Conservation (phyloP, 2,113 vertebrate genomes). For the Atherinomorus stipes region DNA sequence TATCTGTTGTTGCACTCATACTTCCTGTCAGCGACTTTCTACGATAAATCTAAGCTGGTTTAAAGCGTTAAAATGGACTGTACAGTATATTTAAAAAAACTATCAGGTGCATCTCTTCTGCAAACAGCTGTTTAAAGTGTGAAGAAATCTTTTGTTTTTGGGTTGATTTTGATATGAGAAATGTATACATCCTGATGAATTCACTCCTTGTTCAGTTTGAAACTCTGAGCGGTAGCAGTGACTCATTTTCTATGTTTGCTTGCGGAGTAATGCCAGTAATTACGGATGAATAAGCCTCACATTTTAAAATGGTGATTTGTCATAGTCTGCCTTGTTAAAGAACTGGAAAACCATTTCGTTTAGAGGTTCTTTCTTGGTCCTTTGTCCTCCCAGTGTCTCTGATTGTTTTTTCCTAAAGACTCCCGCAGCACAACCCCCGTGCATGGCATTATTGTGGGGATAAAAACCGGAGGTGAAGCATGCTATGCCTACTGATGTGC, state of each 20-base stretch:
- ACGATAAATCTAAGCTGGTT: not conserved
- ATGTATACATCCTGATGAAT: not conserved
- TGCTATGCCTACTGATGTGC: slow-evolving; percentile 5
- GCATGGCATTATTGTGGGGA: slow-evolving; percentile 11
- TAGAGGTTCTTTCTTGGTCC: not conserved
- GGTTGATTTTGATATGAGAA: not conserved
- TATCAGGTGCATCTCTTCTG: not conserved
- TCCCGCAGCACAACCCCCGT: slow-evolving; percentile 21
- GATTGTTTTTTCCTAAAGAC: slow-evolving; percentile 19
- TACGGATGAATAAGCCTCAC: not conserved
- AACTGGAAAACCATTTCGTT: slow-evolving; percentile 17
- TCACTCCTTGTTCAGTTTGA: not conserved
- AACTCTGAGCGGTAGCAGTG: not conserved
- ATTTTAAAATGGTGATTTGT: slow-evolving; percentile 5
- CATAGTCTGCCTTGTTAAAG: not conserved
- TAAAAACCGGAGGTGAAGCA: slow-evolving; percentile 14
- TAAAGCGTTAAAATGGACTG: not conserved
- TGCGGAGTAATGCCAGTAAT: not conserved
- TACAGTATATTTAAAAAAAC: not conserved
- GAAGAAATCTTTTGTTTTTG: not conserved
- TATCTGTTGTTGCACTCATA: not conserved
- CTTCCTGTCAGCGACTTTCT: not conserved
- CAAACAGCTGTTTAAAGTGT: not conserved
- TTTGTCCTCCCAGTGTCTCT: not conserved
- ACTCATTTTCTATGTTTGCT: slow-evolving; percentile 12